Percentiles rank a stretch among this genome's conserved stretches.
These are phyloP conservation scores for Cryptosula pallasiana DNA, from an alignment of 2,888 invertebrate species.

Conservation along the genomic window DNA sequence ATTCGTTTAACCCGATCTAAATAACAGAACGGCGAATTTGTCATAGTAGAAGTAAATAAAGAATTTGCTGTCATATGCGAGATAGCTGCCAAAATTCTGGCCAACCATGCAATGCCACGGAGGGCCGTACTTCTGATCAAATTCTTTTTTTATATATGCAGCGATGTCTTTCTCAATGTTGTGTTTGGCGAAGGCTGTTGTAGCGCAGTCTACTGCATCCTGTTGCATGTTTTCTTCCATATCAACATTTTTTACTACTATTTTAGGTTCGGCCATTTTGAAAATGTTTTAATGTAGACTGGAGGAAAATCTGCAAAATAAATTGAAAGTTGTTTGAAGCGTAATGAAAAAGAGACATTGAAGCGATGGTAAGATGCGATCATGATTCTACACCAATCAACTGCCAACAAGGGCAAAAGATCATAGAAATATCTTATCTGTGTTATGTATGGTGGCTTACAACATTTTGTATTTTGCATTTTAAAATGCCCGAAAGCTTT, in stretches of 20 bases:
- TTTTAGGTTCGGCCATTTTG: slow-evolving; percentile 91
- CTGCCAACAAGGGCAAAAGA: too few relatives aligned
- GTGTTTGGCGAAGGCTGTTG: slow-evolving; percentile 93
- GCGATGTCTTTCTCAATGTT: slow-evolving; percentile 99
- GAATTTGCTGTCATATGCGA: slow-evolving; percentile 97
- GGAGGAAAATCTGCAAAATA: too few relatives aligned
- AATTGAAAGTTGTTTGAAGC: too few relatives aligned
- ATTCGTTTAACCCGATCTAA: slow-evolving; percentile 96
- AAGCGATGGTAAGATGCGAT: too few relatives aligned
- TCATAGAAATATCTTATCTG: too few relatives aligned
- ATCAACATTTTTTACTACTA: slow-evolving; percentile 98
- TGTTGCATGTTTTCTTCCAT: slow-evolving; percentile 99
- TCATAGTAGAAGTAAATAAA: slow-evolving; percentile 99
- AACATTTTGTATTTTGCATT: too few relatives aligned
- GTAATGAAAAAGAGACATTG: too few relatives aligned
- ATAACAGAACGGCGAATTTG: slow-evolving; percentile 95
- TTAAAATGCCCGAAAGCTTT: too few relatives aligned
- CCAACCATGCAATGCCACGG: slow-evolving; percentile 99
- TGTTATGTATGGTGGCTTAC: too few relatives aligned
- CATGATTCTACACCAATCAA: too few relatives aligned
- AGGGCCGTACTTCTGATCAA: slow-evolving; percentile 99
- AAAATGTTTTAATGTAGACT: too few relatives aligned
- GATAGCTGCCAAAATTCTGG: slow-evolving; percentile 95
- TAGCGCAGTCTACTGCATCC: slow-evolving; percentile 95
- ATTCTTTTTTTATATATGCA: slow-evolving; percentile 98